A percentile compares a stretch with the other conserved stretches of the same genome.
Evolutionary conservation across 2,797 vertebrate genomes (phyloP).

Genomic region (Mormyrus hasselquistii): DNA sequence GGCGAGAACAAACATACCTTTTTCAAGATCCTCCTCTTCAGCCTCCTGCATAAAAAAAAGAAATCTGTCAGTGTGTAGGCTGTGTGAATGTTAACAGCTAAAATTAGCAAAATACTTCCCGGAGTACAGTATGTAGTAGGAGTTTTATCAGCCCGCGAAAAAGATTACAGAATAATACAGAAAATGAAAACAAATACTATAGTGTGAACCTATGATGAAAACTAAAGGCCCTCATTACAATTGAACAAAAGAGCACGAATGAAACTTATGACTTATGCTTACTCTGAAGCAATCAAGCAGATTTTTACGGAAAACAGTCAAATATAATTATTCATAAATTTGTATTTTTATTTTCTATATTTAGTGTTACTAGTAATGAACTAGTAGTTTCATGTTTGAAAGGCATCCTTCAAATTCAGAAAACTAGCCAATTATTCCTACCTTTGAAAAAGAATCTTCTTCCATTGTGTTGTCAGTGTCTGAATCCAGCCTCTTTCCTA

Average conservation of each 20-base stretch:
- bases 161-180: background rate
- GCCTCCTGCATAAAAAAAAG: constrained; percentile 66
- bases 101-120: background rate
- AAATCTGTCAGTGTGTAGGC: background rate
- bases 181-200: background rate
- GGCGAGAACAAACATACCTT: constrained; percentile 79
- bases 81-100: background rate
- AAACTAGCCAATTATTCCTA: constrained; percentile 41
- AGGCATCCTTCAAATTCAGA: background rate
- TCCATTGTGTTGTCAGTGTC: constrained; percentile 76
- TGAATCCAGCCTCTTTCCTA: constrained; percentile 83
- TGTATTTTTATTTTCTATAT: background rate
- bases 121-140: background rate
- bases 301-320: background rate
- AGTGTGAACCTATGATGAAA: background rate
- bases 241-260: background rate
- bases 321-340: background rate
- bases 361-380: background rate
- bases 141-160: background rate
- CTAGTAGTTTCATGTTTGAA: no score
- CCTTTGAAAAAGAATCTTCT: constrained; percentile 82
- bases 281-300: background rate
- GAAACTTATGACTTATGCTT: background rate
- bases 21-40: constrained; percentile 88
- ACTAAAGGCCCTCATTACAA: background rate